Evolutionary conservation across 2,113 vertebrate genomes (phyloP), one percentile per base, ranked within the genome.

Genomic region (Seriola dumerili): DNA sequence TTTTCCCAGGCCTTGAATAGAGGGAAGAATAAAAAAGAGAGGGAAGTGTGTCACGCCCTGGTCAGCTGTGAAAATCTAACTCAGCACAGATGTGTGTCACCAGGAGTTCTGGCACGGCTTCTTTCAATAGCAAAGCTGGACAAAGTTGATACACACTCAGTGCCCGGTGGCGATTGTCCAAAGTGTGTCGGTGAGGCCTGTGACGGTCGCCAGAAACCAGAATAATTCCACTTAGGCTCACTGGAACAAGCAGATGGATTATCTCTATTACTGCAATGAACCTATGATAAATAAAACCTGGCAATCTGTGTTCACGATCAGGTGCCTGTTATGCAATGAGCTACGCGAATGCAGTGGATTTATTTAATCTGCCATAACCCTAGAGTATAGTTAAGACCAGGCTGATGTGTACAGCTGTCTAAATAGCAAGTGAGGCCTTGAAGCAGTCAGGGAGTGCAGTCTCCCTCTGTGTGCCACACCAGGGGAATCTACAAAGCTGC

Each of bases 51-150:
- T 93, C 92, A 93, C 78, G 17, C 86, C 86, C 69, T 87, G 88
- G 78, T 93, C 89, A 87, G 86, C 81, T 59, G 77, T 89, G 81
- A 79, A 89, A 93, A 84, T 85, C 83, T 78, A 87, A 89, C 81
- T 90, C 78, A 78, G 89, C 89, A 78, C 92, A 94, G 90, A 95
- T 94, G 92, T 94, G 92, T 95, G 90, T 92, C 90, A 90, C 85
- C 79, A 21, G 87, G 90, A 91, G 89, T 88, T 67, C 81, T 88
- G 85, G 90, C 88, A 85, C 80, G 2, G 80, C 76, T 83, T 90
- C 88, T 85, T 91, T 92, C 76, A 78, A 71, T 12, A 70, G 85
- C 72, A 87, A 91, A 90, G 78, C 86, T 66, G 85, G 58, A 87
- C 69, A 72, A 80, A 87, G 89, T 84, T 77, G 71, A 89, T 76